Evolutionary conservation across 2,888 invertebrate species (phyloP).

Genomic region (Apotomis capreana): DNA sequence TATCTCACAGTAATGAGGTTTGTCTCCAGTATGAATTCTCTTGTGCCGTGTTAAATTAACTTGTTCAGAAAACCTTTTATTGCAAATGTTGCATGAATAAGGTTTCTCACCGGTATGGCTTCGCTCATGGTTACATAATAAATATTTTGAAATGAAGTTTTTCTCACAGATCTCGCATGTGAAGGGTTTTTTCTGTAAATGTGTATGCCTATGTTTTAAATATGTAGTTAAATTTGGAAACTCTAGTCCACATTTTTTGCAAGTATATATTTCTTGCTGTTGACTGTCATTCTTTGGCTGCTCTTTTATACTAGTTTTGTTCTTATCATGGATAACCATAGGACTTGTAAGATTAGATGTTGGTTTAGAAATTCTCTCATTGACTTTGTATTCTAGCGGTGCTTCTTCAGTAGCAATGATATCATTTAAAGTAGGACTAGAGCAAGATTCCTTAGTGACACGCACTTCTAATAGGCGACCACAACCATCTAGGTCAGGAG

Average conservation of each 20-base stretch:
- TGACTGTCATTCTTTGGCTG: background rate
- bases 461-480: constrained; percentile 1
- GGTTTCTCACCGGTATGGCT: constrained; percentile 25
- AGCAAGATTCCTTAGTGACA: constrained; percentile 14
- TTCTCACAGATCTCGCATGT: constrained; percentile 21
- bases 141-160: constrained; percentile 9
- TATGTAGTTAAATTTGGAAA: constrained; percentile 12
- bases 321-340: constrained; percentile 6
- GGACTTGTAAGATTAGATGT: background rate
- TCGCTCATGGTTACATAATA: constrained; percentile 19
- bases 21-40: constrained; percentile 7
- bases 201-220: constrained; percentile 13
- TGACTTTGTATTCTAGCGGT: background rate
- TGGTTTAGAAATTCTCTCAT: background rate
- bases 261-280: background rate
- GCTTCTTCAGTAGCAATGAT: background rate
- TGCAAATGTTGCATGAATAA: constrained; percentile 14
- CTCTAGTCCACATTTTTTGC: constrained; percentile 12
- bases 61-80: constrained; percentile 16
- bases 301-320: constrained; percentile 7
- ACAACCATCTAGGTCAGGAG: background rate
- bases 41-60: constrained; percentile 19
- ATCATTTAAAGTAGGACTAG: constrained; percentile 5
- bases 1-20: constrained; percentile 34
- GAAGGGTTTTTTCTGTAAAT: constrained; percentile 4